phyloP scores from a whole-genome alignment of 2,888 invertebrate species.

The Amphimallon solstitiale region DNA sequence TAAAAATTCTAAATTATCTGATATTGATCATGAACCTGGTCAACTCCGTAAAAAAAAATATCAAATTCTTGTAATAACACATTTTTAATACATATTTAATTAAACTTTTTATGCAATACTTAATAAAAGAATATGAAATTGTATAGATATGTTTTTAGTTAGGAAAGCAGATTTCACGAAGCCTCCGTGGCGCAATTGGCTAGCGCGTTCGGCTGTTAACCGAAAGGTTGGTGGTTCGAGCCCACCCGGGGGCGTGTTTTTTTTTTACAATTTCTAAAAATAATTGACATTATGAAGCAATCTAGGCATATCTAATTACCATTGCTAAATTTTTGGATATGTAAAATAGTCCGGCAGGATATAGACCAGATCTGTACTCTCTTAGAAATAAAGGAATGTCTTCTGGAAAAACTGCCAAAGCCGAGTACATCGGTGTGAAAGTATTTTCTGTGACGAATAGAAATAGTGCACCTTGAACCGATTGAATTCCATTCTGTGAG shows the following conservation, averaged over 20 bases:
- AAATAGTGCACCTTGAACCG: conserved; percentile 88
- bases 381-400: conserved; percentile 82
- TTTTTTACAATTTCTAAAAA: conserved; percentile 54
- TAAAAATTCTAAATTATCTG: too few relatives aligned
- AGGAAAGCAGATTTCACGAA: conserved; percentile 74
- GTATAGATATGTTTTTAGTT: too few relatives aligned
- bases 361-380: conserved; percentile 85
- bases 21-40: too few relatives aligned
- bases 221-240: conserved; percentile 98
- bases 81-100: too few relatives aligned
- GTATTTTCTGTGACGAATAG: conserved; percentile 90
- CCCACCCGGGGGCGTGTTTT: conserved; percentile 83
- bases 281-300: background rate
- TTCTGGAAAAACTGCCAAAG: conserved; percentile 84
- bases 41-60: too few relatives aligned
- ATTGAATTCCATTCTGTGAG: conserved; percentile 85
- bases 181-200: conserved; percentile 94
- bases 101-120: too few relatives aligned
- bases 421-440: conserved; percentile 91
- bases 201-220: conserved; percentile 99
- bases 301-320: conserved; percentile 68
- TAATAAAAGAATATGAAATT: too few relatives aligned
- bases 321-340: conserved; percentile 80
- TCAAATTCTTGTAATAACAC: too few relatives aligned
- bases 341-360: conserved; percentile 83